Evolutionary conservation across 2,888 invertebrate genomes (phyloP), one percentile per base, ranked within the genome.

Genomic region (Melinaea menophilus): DNA sequence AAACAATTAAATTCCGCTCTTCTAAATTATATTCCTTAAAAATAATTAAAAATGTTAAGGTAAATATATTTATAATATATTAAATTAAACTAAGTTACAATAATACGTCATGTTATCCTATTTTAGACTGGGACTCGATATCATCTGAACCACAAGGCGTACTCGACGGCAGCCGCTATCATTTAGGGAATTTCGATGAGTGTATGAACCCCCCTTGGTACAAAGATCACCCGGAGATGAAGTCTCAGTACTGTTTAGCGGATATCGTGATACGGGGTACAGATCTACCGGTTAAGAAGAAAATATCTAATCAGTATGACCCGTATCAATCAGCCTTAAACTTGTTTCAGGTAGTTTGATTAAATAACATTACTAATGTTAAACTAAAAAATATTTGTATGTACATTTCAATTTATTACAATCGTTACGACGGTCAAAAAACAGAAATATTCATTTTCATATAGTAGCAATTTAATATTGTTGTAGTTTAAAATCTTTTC

Each of bases 161-260:
- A 11, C 76, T 93, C 1, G 89, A 90, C 54, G 93, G 92, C 0
- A 92, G 89, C 72, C 81, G 86, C 1, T 92, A 88, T 71, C 93
- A 93, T 69, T 81, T 93, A 65, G 94, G 94, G 0, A 91, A 93
- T 76, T 94, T 91, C 72, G 93, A 93, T 70, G 92, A 93, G 74
- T 94, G 93, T 69, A 76, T 89, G 73, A 75, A 79, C 11, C 72
- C 84, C 0, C 87, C 88, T 0, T 88, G 88, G 86, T 64, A 77
- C 1, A 64, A 72, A 9, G 74, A 74, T 0, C 76, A 84, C 4
- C 80, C 79, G 0, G 85, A 85, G 12, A 71, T 90, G 13, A 78
- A 73, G 5, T 84, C 85, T 0, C 88, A 91, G 73, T 92, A 92
- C 76, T 92, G 92, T 67, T 75, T 92, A 37, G 87, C 90, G 12